Base-by-base conservation (phyloP, 2,888 invertebrate species). In the Minunthozetes semirufus region DNA sequence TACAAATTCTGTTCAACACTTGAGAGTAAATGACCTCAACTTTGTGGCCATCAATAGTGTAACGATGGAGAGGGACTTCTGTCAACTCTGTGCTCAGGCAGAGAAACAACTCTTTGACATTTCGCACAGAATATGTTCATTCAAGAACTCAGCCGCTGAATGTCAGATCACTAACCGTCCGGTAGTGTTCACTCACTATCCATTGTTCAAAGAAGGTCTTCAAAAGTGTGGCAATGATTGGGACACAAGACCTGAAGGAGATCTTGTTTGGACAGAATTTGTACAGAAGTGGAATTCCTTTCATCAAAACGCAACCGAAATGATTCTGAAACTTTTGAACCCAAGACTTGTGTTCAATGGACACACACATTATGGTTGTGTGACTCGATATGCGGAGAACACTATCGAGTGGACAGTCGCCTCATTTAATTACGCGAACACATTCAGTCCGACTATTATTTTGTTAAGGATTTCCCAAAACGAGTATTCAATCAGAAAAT, bases 361-460 rank as follows among this genome's bases (percentile, higher is more conserved):
- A 15, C 61, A 61, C 61, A 61, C 61, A 25, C 61, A 61, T 15
- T 61, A 61, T 29, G 61, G 61, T 8, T 61, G 61, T 27, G 61
- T 61, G 11, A 61, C 61, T 4, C 1, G 25, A 61, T 27, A 61
- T 27, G 4, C 5, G 27, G 13, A 61, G 27, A 61, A 61, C 19
- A 3, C 27, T 2, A 3, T 27, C 3, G 61, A 61, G 15, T 61
- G 61, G 61, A 61, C 61, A 6, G 61, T 61, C 29, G 2, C 61
- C 17, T 61, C 61, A 61, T 61, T 61, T 17, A 61, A 61, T 27
- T 61, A 61, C 15, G 27, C 27, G 61, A 61, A 61, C 13, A 61
- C 22, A 2, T 22, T 27, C 27, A 61, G 15, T 27, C 61, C 61
- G 29, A 61, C n/a, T 61, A 15, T 61, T 27, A 3, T 61, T 25